These are phyloP conservation scores for Drosophila jambulina DNA, from an alignment of 1,140 invertebrate species.

Conservation along the genomic window DNA sequence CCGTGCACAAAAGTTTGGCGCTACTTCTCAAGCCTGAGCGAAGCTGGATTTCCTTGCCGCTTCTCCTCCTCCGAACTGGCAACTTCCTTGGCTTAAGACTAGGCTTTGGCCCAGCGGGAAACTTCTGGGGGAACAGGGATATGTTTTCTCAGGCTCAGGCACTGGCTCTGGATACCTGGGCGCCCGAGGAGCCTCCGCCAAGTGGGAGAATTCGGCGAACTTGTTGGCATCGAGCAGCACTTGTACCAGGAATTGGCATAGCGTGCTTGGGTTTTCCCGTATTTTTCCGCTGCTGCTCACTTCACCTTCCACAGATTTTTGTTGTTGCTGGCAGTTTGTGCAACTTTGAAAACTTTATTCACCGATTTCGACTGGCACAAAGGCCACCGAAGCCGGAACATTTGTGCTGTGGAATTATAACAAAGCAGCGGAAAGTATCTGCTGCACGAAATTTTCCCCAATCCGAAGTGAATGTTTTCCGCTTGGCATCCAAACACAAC, in stretches of 20 bases:
- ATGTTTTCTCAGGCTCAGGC: slow-evolving; percentile 34
- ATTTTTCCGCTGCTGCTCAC: slow-evolving; percentile 16
- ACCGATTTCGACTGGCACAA: slow-evolving; percentile 63
- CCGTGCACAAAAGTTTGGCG: slow-evolving; percentile 77
- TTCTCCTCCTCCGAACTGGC: slow-evolving; percentile 47
- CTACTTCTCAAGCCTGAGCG: slow-evolving; percentile 45
- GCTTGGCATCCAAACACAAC: slow-evolving; percentile 17
- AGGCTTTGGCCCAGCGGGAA: slow-evolving; percentile 73
- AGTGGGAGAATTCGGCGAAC: slow-evolving; percentile 46
- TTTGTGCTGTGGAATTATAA: slow-evolving; percentile 59
- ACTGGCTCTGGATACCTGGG: slow-evolving; percentile 38
- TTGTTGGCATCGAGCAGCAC: slow-evolving; percentile 53
- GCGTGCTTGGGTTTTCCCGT: slow-evolving; percentile 16
- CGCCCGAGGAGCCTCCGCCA: slow-evolving; percentile 1
- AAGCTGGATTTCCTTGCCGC: slow-evolving; percentile 37
- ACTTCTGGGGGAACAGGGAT: slow-evolving; percentile 7
- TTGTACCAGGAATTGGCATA: slow-evolving; percentile 58
- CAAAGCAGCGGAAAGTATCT: slow-evolving; percentile 59
- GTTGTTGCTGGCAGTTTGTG: slow-evolving; percentile 53
- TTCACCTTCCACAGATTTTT: slow-evolving; percentile 25
- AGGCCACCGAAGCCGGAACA: slow-evolving; percentile 34
- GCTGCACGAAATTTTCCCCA: slow-evolving; percentile 31
- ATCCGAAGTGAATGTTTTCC: slow-evolving; percentile 31
- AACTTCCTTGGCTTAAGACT: slow-evolving; percentile 78
- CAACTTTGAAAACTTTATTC: slow-evolving; percentile 75